phyloP scores from a whole-genome alignment of 2,797 vertebrate species.

The Anniella stebbinsi region DNA sequence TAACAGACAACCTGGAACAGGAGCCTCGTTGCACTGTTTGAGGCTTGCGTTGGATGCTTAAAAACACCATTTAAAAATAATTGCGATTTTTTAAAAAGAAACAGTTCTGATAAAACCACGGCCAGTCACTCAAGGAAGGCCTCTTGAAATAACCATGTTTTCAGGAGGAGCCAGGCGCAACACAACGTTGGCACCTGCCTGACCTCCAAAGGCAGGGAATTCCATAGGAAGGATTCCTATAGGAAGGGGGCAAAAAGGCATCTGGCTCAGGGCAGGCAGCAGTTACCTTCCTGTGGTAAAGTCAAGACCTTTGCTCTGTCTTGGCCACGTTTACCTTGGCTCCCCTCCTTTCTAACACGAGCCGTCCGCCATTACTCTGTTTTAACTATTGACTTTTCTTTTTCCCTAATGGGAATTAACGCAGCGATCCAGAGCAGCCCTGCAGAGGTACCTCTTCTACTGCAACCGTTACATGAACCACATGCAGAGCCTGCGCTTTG shows the following conservation, averaged over 20 bases:
- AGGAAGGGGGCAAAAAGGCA: background rate
- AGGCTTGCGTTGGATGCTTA: too few relatives aligned
- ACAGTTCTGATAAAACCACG: too few relatives aligned
- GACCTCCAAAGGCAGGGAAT: too few relatives aligned
- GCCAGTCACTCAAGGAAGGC: too few relatives aligned
- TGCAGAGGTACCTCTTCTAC: conserved; percentile 99
- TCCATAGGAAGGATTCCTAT: too few relatives aligned
- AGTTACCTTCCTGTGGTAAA: background rate
- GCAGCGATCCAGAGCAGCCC: conserved; percentile 96
- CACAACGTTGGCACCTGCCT: too few relatives aligned
- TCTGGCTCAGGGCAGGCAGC: background rate
- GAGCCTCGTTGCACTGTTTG: background rate
- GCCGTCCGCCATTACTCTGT: conserved; percentile 33
- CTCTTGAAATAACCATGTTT: too few relatives aligned
- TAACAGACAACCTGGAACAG: too few relatives aligned
- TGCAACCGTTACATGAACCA: conserved; percentile 99
- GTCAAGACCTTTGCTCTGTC: background rate
- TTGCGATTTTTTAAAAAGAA: too few relatives aligned
- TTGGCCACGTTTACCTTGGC: background rate
- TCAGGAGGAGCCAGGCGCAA: too few relatives aligned
- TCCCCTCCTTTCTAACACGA: background rate
- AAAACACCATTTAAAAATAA: too few relatives aligned
- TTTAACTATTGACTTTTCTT: conserved; percentile 64
- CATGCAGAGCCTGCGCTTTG: conserved; percentile 99
- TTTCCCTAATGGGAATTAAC: conserved; percentile 75